Evolutionary conservation across 2,888 invertebrate genomes (phyloP).

Genomic region (Platycheirus rosarum): DNA sequence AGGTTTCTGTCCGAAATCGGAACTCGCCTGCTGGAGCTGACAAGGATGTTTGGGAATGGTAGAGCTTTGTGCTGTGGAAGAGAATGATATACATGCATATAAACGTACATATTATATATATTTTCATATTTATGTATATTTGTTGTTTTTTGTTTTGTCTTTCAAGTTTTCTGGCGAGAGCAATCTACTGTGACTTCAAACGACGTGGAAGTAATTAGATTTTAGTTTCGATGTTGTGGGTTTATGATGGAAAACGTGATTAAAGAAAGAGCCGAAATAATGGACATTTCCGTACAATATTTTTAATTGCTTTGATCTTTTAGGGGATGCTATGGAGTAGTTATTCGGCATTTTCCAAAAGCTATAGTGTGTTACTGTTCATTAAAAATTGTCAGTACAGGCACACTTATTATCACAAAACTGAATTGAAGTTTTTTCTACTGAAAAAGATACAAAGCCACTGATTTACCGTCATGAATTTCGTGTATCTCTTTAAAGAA

Average conservation of each 20-base stretch:
- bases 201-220: slow-evolving; percentile 58
- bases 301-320: not conserved
- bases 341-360: too few species aligned
- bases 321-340: too few species aligned
- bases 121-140: not conserved
- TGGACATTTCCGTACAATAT: not conserved
- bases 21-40: slow-evolving; percentile 20
- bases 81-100: too few species aligned
- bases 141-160: not conserved
- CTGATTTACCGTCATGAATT: too few species aligned
- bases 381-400: too few species aligned
- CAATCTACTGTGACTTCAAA: slow-evolving; percentile 46
- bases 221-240: slow-evolving; percentile 11
- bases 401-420: too few species aligned
- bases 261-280: not conserved
- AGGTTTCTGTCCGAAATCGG: slow-evolving; percentile 51
- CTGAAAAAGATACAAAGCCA: too few species aligned
- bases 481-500: too few species aligned
- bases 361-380: too few species aligned
- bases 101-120: too few species aligned
- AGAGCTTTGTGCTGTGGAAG: slow-evolving; percentile 3
- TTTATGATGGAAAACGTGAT: slow-evolving; percentile 1
- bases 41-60: not conserved
- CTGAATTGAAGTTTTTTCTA: too few species aligned
- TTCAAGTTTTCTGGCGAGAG: slow-evolving; percentile 18